phyloP scores from a whole-genome alignment of 2,113 vertebrate genomes.

The Hippoglossus stenolepis region DNA sequence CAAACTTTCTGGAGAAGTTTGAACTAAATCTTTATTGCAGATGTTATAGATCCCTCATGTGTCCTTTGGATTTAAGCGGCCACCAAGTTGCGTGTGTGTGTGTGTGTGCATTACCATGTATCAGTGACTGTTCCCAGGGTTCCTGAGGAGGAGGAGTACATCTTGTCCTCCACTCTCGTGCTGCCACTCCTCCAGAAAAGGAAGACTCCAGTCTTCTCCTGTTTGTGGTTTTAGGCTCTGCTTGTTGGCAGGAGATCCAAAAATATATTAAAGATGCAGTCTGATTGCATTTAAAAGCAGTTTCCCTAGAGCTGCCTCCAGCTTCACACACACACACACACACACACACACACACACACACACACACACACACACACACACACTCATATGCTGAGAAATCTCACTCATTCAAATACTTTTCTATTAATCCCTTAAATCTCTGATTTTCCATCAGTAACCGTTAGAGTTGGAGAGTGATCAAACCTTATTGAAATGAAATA shows the following conservation, averaged over 20 bases:
- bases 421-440: slow-evolving; percentile 2
- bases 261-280: slow-evolving; percentile 14
- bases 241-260: slow-evolving; percentile 18
- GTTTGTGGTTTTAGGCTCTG: slow-evolving; percentile 9
- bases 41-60: slow-evolving; percentile 32
- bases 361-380: neutral
- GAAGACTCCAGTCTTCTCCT: slow-evolving; percentile 6
- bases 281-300: slow-evolving; percentile 13
- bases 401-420: slow-evolving; percentile 26
- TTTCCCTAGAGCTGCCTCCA: slow-evolving; percentile 18
- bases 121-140: slow-evolving; percentile 22
- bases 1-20: slow-evolving; percentile 11
- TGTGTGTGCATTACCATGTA: neutral
- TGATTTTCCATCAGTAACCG: neutral
- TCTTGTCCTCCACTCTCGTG: slow-evolving; percentile 2
- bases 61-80: slow-evolving; percentile 30
- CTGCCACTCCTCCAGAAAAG: neutral
- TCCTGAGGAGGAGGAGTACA: slow-evolving; percentile 8
- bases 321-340: slow-evolving; percentile 4
- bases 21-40: slow-evolving; percentile 51
- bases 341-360: neutral
- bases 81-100: neutral
- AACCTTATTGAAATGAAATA: slow-evolving; percentile 8
- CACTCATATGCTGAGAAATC: neutral
- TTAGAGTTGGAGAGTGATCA: slow-evolving; percentile 19